phyloP scores from a whole-genome alignment of 2,797 vertebrate species.

The Melanogrammus aeglefinus region DNA sequence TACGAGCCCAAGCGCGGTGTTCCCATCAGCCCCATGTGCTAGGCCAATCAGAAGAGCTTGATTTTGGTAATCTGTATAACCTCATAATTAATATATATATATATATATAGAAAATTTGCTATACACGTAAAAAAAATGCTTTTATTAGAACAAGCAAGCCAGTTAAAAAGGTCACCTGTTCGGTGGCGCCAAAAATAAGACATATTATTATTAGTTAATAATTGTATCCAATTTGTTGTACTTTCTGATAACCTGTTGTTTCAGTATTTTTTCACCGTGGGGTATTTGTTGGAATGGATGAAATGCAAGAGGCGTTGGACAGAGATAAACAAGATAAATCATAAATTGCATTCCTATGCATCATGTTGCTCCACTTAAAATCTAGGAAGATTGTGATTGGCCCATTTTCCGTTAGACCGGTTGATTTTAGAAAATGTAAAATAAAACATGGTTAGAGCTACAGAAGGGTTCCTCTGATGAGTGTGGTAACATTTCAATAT shows the following conservation, averaged over 20 bases:
- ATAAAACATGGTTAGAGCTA: background rate
- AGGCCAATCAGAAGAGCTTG: constrained; percentile 24
- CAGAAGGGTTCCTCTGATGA: background rate
- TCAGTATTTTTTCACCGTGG: background rate
- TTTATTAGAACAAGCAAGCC: background rate
- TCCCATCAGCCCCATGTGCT: constrained; percentile 74
- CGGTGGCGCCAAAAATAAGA: no score
- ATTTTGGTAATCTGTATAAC: background rate
- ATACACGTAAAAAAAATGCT: background rate
- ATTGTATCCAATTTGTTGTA: background rate
- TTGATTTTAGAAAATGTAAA: background rate
- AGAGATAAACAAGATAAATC: background rate
- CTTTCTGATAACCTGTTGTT: background rate
- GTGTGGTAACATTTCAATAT: background rate
- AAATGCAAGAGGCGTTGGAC: background rate
- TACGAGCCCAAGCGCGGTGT: constrained; percentile 85
- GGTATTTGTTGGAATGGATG: background rate
- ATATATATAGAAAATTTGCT: background rate
- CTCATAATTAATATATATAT: background rate
- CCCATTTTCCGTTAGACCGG: background rate
- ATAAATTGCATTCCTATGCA: background rate
- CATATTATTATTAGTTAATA: no score
- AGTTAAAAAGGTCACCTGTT: no score
- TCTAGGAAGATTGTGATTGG: background rate
- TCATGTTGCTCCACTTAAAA: background rate